Percentiles rank a stretch among this genome's conserved stretches.
These are phyloP conservation scores for Cyphomyrus discorhynchus DNA, from an alignment of 2,113 vertebrate species.

Conservation along the genomic window DNA sequence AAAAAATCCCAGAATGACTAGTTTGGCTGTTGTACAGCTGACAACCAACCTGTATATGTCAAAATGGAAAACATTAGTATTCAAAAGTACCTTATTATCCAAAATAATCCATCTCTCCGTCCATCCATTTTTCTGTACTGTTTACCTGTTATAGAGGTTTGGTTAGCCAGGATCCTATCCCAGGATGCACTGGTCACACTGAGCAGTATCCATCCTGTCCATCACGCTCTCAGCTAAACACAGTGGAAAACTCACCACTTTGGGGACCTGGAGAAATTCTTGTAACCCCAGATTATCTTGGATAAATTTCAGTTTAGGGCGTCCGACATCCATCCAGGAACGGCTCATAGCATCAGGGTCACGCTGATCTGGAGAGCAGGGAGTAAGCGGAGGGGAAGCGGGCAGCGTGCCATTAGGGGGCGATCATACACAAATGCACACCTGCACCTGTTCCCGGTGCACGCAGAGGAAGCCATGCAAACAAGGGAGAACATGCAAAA, in stretches of 20 bases:
- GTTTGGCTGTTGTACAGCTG: background rate
- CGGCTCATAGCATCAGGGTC: background rate
- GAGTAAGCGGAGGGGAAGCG: background rate
- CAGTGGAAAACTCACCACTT: background rate
- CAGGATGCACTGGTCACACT: background rate
- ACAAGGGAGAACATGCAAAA: background rate
- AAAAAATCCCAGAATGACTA: background rate
- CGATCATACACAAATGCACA: background rate
- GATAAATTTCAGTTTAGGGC: constrained; percentile 1
- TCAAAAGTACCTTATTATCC: background rate
- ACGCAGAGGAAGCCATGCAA: background rate
- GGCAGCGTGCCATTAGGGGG: background rate
- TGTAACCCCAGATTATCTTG: background rate
- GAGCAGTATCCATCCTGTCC: background rate
- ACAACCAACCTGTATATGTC: background rate
- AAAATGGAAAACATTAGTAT: background rate
- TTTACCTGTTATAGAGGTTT: background rate
- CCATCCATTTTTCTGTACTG: background rate
- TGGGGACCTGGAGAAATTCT: background rate
- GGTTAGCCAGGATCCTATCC: background rate
- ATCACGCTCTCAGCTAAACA: background rate
- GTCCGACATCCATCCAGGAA: background rate
- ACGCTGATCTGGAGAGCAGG: background rate
- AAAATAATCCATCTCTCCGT: background rate
- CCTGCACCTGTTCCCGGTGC: background rate